Percentiles rank a stretch among this genome's conserved stretches.
phyloP scores from a whole-genome alignment of 92 coral and sea anemone species.

The Micromussa lordhowensis region DNA sequence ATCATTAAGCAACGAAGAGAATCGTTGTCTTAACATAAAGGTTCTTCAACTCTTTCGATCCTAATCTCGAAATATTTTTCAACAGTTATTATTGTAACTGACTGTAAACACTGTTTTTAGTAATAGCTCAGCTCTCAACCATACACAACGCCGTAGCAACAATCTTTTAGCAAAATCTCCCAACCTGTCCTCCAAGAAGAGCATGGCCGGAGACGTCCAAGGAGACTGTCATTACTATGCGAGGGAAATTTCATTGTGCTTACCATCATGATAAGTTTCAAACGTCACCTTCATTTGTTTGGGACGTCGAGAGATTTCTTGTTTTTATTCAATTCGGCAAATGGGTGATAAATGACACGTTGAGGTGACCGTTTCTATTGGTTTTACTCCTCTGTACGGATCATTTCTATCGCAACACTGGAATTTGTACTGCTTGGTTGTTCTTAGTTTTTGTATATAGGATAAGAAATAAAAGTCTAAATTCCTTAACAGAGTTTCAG shows the following conservation, averaged over 20 bases:
- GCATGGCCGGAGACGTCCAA: neutral
- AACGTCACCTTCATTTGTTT: neutral
- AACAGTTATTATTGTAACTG: neutral
- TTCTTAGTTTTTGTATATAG: neutral
- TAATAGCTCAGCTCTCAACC: neutral
- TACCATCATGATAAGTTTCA: neutral
- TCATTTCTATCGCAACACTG: neutral
- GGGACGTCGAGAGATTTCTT: neutral
- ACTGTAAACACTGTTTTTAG: neutral
- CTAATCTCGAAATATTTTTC: too few species aligned
- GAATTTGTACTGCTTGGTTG: neutral
- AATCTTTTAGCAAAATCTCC: neutral
- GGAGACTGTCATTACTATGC: neutral
- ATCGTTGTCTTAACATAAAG: neutral
- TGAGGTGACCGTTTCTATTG: neutral
- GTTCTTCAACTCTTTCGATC: neutral
- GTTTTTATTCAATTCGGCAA: too few species aligned
- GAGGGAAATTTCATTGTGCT: neutral
- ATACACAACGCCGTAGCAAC: neutral
- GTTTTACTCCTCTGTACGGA: neutral
- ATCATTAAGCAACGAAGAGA: neutral
- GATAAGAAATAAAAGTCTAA: neutral
- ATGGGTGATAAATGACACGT: too few species aligned
- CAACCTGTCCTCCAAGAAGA: too few species aligned
- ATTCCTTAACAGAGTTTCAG: too few species aligned